phyloP scores from a whole-genome alignment of 2,113 vertebrate genomes.

The Tupaia chinensis region DNA sequence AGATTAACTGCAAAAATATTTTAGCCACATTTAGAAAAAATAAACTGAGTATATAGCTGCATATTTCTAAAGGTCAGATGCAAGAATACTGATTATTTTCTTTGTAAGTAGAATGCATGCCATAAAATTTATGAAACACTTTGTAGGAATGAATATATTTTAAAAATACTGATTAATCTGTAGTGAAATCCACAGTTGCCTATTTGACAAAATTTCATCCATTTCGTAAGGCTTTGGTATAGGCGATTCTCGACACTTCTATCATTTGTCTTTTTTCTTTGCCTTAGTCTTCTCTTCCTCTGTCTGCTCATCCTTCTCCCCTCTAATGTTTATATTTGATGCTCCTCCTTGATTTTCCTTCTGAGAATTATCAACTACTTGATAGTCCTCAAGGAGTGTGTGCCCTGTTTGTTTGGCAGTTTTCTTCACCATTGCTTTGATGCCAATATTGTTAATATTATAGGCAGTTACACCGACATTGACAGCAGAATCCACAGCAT shows the following conservation, averaged over 20 bases:
- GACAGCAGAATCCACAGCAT: slow-evolving; percentile 96
- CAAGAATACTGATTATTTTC: slow-evolving; percentile 65
- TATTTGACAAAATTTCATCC: slow-evolving; percentile 67
- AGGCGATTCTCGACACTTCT: slow-evolving; percentile 20
- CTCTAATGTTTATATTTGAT: background rate
- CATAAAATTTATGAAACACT: slow-evolving; percentile 35
- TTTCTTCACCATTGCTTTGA: slow-evolving; percentile 96
- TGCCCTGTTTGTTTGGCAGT: slow-evolving; percentile 95
- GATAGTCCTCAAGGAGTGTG: slow-evolving; percentile 95
- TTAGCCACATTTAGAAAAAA: slow-evolving; percentile 66
- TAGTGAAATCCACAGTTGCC: slow-evolving; percentile 50
- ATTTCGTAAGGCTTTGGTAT: slow-evolving; percentile 81
- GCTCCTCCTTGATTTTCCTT: slow-evolving; percentile 70
- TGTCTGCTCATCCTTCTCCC: slow-evolving; percentile 71
- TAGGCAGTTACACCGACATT: slow-evolving; percentile 96
- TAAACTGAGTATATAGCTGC: slow-evolving; percentile 55
- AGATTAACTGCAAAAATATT: slow-evolving; percentile 76
- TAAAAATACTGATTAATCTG: slow-evolving; percentile 73
- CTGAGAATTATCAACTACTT: slow-evolving; percentile 86
- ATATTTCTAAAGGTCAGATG: slow-evolving; percentile 63
- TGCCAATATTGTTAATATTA: slow-evolving; percentile 96
- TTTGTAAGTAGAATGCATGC: slow-evolving; percentile 53
- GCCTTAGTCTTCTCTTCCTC: slow-evolving; percentile 65
- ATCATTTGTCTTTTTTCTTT: slow-evolving; percentile 82
- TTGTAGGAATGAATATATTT: slow-evolving; percentile 64